phyloP scores from a whole-genome alignment of 1,140 invertebrate genomes.

The Eubasilissa regina region DNA sequence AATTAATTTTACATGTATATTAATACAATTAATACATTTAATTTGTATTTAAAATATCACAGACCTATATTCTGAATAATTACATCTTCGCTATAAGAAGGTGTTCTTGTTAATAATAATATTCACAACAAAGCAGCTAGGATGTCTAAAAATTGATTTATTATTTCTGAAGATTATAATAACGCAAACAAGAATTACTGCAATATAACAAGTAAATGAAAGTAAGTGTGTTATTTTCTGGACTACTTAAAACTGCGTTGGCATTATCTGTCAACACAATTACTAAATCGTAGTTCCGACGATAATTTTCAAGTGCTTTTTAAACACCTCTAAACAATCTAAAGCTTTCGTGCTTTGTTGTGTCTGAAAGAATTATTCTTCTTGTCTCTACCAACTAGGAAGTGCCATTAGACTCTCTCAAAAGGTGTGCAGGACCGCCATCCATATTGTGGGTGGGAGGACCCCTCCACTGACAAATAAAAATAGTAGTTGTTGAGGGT shows the following conservation, averaged over 20 bases:
- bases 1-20: no score
- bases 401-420: constrained; percentile 20
- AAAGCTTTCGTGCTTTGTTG: constrained; percentile 16
- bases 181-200: no score
- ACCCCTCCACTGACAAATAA: constrained; percentile 32
- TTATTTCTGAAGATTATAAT: no score
- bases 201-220: no score
- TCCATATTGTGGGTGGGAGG: constrained; percentile 16
- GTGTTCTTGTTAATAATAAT: no score
- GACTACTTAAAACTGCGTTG: constrained; percentile 3
- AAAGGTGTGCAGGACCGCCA: constrained; percentile 46
- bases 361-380: constrained; percentile 5
- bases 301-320: constrained; percentile 17
- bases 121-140: no score
- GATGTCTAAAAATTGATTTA: no score
- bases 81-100: no score
- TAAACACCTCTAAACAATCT: not conserved
- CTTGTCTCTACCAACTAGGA: constrained; percentile 8
- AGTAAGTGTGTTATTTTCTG: no score
- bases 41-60: no score
- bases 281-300: not conserved
- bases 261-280: constrained; percentile 23
- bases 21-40: no score
- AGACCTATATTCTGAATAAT: no score
- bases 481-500: constrained; percentile 51